Evolutionary conservation across 2,113 vertebrate species (phyloP), one percentile per base, ranked within the genome.

Genomic region (Nesogale talazaci): DNA sequence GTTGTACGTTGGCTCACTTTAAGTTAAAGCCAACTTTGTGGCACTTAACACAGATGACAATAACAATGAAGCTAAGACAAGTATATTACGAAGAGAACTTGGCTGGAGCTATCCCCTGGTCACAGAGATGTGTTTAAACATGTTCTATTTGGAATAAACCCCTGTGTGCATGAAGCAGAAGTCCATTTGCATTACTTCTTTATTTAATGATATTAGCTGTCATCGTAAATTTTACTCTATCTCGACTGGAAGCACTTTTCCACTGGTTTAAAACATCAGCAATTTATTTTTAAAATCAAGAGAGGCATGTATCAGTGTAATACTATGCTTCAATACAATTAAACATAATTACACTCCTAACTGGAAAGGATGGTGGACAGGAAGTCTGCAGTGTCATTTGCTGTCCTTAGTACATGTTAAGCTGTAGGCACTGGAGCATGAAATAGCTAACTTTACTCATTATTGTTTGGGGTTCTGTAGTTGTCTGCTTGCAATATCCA

Each of bases 271-370:
- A 96, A 84, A 78, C 57, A 92, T 16, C 57, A 74, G 40, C 75
- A 29, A 82, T 61, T 96, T 93, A 59, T 96, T 96, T 87, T 83
- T 92, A 84, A 75, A 92, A 94, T 27, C 74, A 89, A 89, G 42
- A 79, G 65, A 95, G 25, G 5, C 89, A 38, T 87, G 38, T 22
- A 22, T 88, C 83, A 81, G 42, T 85, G 42, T 80, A 90, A 95
- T 93, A 94, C 94, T 90, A 86, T 86, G 29, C 4, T 93, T 94
- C 89, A 86, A 94, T 34, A 87, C 86, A 95, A 93, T 94, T 94
- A 95, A 89, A 85, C 17, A 78, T 95, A 91, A 89, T 79, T 92
- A 31, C 10, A 83, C 59, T 86, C 79, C 27, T 56, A 72, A 40
- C 69, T 89, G 83, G 75, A 92, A 96, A 86, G 83, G 65, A 67